Evolutionary conservation across 2,113 vertebrate genomes (phyloP).

Genomic region (Gymnogyps californianus): DNA sequence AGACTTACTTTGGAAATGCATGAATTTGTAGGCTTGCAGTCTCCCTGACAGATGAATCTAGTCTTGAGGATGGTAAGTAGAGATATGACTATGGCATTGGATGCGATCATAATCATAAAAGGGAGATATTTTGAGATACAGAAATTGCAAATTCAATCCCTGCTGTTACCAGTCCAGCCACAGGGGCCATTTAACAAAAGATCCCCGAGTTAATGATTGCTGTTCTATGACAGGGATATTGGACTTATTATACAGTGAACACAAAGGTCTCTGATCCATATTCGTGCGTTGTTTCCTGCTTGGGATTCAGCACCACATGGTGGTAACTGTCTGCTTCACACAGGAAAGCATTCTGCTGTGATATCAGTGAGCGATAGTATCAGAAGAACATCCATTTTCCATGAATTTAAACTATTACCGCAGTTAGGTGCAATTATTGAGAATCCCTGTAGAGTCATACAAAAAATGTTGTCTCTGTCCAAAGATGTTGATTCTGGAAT

Average conservation of each 20-base stretch:
- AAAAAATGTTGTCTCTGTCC: constrained; percentile 36
- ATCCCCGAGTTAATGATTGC: constrained; percentile 40
- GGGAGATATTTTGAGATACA: constrained; percentile 24
- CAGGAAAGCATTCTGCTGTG: constrained; percentile 16
- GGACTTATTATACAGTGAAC: constrained; percentile 48
- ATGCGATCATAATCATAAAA: neutral
- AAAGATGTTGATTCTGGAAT: constrained; percentile 46
- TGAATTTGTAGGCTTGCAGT: neutral
- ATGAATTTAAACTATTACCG: constrained; percentile 31
- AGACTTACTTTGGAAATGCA: neutral
- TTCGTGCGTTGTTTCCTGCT: constrained; percentile 54
- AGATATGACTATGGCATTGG: neutral
- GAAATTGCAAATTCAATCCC: constrained; percentile 43
- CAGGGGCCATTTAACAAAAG: constrained; percentile 49
- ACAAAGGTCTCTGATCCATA: constrained; percentile 57
- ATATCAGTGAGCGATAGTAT: constrained; percentile 16
- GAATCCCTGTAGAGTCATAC: constrained; percentile 11
- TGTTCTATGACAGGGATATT: constrained; percentile 47
- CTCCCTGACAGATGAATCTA: constrained; percentile 6
- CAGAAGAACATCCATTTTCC: constrained; percentile 63
- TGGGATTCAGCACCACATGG: constrained; percentile 37
- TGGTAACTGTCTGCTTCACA: constrained; percentile 51
- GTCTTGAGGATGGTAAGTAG: neutral
- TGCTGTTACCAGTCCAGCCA: constrained; percentile 48
- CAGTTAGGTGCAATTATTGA: constrained; percentile 55